These are phyloP conservation scores for Cremastobaeus sp. DNA, from an alignment of 2,888 invertebrate genomes.

Conservation along the genomic window DNA sequence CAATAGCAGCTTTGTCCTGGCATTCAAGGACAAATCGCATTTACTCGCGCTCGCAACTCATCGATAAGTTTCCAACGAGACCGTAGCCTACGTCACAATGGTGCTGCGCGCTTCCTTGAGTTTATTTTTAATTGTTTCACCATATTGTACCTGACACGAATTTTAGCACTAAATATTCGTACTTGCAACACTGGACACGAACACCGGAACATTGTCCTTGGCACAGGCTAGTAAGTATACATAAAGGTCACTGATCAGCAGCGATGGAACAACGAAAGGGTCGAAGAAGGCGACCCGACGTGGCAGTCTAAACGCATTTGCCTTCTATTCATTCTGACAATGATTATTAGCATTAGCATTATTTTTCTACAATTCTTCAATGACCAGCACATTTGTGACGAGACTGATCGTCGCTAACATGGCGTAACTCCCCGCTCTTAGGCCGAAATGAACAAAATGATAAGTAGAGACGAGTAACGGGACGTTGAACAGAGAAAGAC, in stretches of 20 bases:
- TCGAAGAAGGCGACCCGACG: constrained; percentile 1
- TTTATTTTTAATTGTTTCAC: constrained; percentile 24
- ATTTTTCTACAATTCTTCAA: not conserved
- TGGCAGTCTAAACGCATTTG: constrained; percentile 20
- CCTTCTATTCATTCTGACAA: constrained; percentile 24
- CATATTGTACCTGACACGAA: constrained; percentile 72
- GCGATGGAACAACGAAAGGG: constrained; percentile 12
- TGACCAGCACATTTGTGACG: constrained; percentile 12
- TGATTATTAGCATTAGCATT: not conserved
- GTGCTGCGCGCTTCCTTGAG: constrained; percentile 65
- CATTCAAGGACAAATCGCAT: no score
- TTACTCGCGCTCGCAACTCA: no score
- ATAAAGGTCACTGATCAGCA: constrained; percentile 36
- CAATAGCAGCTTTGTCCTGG: no score
- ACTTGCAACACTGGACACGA: constrained; percentile 57
- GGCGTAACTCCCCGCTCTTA: constrained; percentile 76
- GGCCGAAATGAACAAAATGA: constrained; percentile 62
- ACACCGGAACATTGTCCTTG: constrained; percentile 65
- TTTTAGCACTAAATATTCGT: constrained; percentile 65
- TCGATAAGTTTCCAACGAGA: not conserved
- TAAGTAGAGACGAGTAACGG: constrained; percentile 10
- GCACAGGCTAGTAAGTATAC: constrained; percentile 29
- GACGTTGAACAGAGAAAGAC: constrained; percentile 16
- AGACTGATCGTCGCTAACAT: constrained; percentile 44
- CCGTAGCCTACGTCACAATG: not conserved